A percentile compares a stretch with the other conserved stretches of the same genome.
These are phyloP conservation scores for Zoroaster sp. DNA, from an alignment of 53 echinoderm and acorn worm genomes.

Conservation along the genomic window DNA sequence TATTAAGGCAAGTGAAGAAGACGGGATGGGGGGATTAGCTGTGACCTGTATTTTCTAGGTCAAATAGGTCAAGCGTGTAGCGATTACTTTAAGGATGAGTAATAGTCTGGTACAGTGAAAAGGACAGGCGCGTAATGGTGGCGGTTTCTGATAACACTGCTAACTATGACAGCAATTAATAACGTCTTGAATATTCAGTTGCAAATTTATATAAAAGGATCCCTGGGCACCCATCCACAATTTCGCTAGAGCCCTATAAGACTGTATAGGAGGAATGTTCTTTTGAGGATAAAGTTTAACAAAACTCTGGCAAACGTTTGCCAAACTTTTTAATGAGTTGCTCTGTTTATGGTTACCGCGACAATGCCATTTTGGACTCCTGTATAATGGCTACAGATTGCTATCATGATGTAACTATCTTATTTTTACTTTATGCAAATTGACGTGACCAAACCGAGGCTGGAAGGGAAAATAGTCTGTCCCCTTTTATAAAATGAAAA, in stretches of 20 bases:
- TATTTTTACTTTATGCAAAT: no score
- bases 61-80: constrained; percentile 4
- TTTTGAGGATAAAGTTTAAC: background rate
- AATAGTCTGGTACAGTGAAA: constrained; percentile 33
- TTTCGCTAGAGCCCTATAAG: background rate
- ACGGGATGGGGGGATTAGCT: constrained; percentile 50
- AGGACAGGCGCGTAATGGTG: background rate
- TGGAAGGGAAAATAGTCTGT: no score
- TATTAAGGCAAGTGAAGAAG: constrained; percentile 40
- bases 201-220: background rate
- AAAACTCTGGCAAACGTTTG: background rate
- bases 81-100: background rate
- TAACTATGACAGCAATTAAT: no score
- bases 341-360: background rate
- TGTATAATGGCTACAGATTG: no score
- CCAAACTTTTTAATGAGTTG: background rate
- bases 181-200: background rate
- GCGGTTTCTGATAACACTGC: no score
- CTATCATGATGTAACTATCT: no score
- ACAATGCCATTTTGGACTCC: background rate
- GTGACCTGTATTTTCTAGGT: constrained; percentile 46
- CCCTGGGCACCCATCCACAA: background rate
- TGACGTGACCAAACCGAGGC: no score
- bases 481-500: no score
- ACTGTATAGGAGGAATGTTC: background rate